Base-by-base conservation (phyloP, 2,888 invertebrate genomes). In the Macropis europaea region DNA sequence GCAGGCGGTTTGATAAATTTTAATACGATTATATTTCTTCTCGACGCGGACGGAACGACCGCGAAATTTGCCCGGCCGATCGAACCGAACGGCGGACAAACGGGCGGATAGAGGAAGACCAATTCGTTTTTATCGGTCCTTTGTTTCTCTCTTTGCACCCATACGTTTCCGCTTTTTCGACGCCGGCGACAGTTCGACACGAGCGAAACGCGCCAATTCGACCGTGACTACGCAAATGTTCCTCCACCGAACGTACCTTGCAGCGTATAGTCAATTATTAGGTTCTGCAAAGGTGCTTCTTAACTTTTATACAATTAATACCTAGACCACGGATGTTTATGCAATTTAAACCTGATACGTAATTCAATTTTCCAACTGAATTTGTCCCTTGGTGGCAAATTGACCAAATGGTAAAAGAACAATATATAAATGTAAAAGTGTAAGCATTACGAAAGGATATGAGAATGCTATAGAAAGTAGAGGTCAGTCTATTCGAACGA, bases 221-320 rank as follows among this genome's bases (percentile, higher is more conserved):
- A 84, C 75, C 80, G 79, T 82, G 80, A 82, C 83, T 84, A 59
- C 73, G 73, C 75, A 73, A 84, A 84, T 82, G 81, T 80, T 77
- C 67, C 67, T 69, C 66, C 28, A 30, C 26, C 64, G 59, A 73
- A 62, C 70, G 57, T 66, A 32, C 53, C 77, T 59, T 32, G 59
- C 66, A 52, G 43, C 47, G 73, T 76, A 77, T 67, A 72, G 56
- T 70, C 78, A 66, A 72, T 72, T 60, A 62, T 77, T 64, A 66
- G n/a, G n/a, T n/a, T n/a, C n/a, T n/a, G n/a, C n/a, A n/a, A n/a
- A n/a, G n/a, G n/a, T n/a, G n/a, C n/a, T n/a, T n/a, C n/a, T n/a
- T n/a, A n/a, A n/a, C n/a, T n/a, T n/a, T n/a, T n/a, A n/a, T n/a
- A n/a, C n/a, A n/a, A n/a, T n/a, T n/a, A n/a, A n/a, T n/a, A n/a